Evolutionary conservation across 2,113 vertebrate genomes (phyloP).

Genomic region (Myanophis thanlyinensis): DNA sequence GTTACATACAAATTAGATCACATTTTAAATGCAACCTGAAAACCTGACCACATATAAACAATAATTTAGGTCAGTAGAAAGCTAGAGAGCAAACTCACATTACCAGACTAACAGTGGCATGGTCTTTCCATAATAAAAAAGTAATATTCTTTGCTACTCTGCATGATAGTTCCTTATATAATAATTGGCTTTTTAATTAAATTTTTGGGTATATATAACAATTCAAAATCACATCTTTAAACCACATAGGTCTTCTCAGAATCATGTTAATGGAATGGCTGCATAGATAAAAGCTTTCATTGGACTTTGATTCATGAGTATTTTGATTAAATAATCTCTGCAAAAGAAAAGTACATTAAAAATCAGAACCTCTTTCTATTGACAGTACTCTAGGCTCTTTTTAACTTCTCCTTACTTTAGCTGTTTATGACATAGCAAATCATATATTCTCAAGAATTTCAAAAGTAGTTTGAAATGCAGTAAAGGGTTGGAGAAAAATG

Average conservation of each 20-base stretch:
- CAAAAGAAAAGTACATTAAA: neutral
- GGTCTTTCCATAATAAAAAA: neutral
- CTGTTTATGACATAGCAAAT: neutral
- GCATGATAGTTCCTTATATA: neutral
- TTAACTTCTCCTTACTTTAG: neutral
- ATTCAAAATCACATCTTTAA: neutral
- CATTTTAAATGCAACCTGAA: neutral
- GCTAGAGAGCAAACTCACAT: neutral
- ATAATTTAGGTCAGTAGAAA: neutral
- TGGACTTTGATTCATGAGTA: neutral
- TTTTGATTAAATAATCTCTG: neutral
- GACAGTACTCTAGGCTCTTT: neutral
- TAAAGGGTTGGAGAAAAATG: neutral
- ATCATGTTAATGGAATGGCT: neutral
- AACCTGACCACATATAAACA: neutral
- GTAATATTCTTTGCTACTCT: neutral
- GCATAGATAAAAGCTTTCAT: neutral
- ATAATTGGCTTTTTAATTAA: neutral
- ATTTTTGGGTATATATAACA: neutral
- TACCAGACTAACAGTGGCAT: neutral
- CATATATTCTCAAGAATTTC: neutral
- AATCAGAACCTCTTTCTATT: neutral
- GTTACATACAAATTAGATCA: neutral
- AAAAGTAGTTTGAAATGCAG: neutral
- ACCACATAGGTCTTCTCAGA: neutral